Conservation (phyloP, 2,113 vertebrate genomes). For the Sceloporus undulatus region DNA sequence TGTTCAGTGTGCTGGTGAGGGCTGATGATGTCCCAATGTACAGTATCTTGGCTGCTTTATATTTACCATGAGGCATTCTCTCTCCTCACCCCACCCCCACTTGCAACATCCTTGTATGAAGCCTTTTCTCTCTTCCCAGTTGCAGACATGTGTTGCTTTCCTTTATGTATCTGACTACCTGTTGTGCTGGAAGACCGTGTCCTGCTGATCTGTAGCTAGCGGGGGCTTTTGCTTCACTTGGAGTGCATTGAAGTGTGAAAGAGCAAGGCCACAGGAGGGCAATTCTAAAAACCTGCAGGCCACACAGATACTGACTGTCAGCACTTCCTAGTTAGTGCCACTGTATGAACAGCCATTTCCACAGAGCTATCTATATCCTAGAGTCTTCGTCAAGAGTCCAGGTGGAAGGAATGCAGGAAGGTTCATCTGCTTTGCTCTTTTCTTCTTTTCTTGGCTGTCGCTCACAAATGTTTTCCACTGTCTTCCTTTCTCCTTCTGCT, state of each 20-base stretch:
- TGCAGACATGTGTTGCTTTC: not conserved
- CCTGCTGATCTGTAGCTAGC: slow-evolving; percentile 46
- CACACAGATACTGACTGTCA: fast-evolving
- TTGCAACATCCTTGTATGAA: slow-evolving; percentile 22
- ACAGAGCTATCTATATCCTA: slow-evolving; percentile 9
- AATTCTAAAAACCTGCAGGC: not conserved
- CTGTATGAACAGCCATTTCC: not conserved
- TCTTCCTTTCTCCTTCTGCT: slow-evolving; percentile 9
- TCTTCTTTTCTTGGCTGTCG: not conserved
- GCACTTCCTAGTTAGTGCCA: not conserved
- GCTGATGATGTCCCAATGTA: not conserved
- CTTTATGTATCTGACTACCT: slow-evolving; percentile 46
- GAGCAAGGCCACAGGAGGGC: slow-evolving; percentile 38
- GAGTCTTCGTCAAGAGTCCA: not conserved
- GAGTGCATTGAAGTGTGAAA: slow-evolving; percentile 46
- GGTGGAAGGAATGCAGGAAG: not conserved
- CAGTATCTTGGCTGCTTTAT: slow-evolving; percentile 17
- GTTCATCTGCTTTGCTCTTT: slow-evolving; percentile 15
- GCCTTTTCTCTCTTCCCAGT: slow-evolving; percentile 24
- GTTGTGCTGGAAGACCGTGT: slow-evolving; percentile 27
- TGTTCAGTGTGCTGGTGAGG: not conserved
- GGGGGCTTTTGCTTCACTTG: slow-evolving; percentile 39
- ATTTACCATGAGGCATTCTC: not conserved
- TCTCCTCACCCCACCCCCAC: not conserved
- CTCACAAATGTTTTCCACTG: slow-evolving; percentile 6